Base-by-base conservation (phyloP, 1,140 invertebrate species). In the Aphaenogaster rudis region DNA sequence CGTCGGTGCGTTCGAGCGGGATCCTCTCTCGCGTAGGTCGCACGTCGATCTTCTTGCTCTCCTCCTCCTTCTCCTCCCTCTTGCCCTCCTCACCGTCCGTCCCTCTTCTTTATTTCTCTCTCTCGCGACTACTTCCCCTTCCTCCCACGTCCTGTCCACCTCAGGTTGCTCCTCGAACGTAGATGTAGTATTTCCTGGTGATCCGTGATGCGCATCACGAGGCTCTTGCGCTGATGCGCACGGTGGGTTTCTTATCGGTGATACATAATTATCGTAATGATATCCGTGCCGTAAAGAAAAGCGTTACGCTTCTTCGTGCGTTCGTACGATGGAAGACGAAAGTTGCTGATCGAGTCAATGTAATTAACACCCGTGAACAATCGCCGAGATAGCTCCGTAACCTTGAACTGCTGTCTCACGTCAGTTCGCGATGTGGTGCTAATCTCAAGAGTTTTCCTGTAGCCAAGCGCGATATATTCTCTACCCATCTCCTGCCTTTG, bases 121-220 rank as follows among this genome's bases (percentile, higher is more conserved):
- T 52, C 59, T 74, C 42, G 48, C 42, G 0, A 50, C 50, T 59
- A 90, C 61, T 63, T 80, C 86, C 88, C 72, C 76, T 52, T 42
- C 79, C 36, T 72, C 52, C n/a, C 50, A 64, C 48, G 33, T 67
- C n/a, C 61, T 67, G 67, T 64, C 82, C 8, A 59, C 21, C 48
- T 57, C 69, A n/a, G 57, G 11, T 21, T 54, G 76, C 63, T 5
- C 33, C 67, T 86, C 90, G 33, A 54, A 67, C 50, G 89, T 89
- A 63, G 87, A 69, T 66, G 63, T 78, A 72, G 69, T 67, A 61
- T 91, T 89, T 89, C 90, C 78, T 87, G 88, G 82, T 85, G 76
- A 84, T 88, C 63, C 76, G 33, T 79, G 85, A 91, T 69, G 72
- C 79, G 80, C 86, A 71, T 69, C 81, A 85, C 86, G 59, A 85